These are phyloP conservation scores for Rousettus leschenaultii DNA, from an alignment of 2,113 vertebrate genomes.

Conservation along the genomic window DNA sequence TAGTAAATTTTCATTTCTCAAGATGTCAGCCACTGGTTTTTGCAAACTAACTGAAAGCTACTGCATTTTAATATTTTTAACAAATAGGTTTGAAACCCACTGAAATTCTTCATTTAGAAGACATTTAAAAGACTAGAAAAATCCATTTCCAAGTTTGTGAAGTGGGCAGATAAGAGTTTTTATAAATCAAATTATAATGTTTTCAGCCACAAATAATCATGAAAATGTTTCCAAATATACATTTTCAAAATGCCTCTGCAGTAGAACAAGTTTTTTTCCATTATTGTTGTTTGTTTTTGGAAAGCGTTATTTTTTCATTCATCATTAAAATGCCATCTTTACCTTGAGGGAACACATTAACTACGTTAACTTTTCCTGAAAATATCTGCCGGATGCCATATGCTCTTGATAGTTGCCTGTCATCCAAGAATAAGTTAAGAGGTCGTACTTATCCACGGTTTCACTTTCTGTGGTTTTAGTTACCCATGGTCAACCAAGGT, in stretches of 20 bases:
- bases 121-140: background rate
- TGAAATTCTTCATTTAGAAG: conserved; percentile 1
- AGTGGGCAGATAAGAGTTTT: background rate
- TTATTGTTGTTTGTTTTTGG: background rate
- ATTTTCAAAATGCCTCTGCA: conserved; percentile 35
- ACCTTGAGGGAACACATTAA: conserved; percentile 40
- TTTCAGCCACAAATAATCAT: conserved; percentile 38
- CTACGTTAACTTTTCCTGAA: background rate
- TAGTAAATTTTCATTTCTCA: conserved; percentile 42
- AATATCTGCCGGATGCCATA: background rate
- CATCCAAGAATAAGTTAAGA: background rate
- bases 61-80: conserved; percentile 50
- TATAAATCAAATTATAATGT: conserved; percentile 34
- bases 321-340: conserved; percentile 34
- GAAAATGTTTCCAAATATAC: conserved; percentile 33
- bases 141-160: conserved; percentile 1
- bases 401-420: background rate
- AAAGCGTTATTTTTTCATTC: background rate
- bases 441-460: background rate
- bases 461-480: background rate
- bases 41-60: background rate
- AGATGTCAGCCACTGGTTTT: background rate
- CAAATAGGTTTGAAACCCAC: conserved; percentile 1
- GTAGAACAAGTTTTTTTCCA: background rate
- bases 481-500: background rate